A percentile compares a stretch with the other conserved stretches of the same genome.
These are phyloP conservation scores for Julus scanicus DNA, from an alignment of 2,888 invertebrate genomes.

Conservation along the genomic window DNA sequence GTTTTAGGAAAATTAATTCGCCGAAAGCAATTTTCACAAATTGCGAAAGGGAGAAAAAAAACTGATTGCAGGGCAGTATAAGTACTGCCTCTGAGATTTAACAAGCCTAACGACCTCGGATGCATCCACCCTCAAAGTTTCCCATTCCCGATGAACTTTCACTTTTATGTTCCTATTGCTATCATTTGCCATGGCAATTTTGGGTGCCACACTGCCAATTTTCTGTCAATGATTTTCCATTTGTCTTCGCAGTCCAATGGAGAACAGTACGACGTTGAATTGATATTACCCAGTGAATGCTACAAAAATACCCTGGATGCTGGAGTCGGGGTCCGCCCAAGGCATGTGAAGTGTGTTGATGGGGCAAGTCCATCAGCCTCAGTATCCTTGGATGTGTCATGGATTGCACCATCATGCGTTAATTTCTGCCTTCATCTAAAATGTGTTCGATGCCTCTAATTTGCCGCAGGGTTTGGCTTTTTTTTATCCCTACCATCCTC, in stretches of 20 bases:
- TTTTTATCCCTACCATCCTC: no score
- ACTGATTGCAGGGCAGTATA: not conserved
- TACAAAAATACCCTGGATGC: not conserved
- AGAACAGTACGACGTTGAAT: not conserved
- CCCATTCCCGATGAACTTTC: not conserved
- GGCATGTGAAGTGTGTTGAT: constrained; percentile 26
- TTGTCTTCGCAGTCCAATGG: not conserved
- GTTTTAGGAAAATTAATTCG: not conserved
- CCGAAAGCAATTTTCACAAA: not conserved
- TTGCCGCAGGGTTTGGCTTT: constrained; percentile 14
- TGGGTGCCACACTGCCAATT: constrained; percentile 20
- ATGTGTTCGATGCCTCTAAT: constrained; percentile 37
- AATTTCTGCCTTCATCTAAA: constrained; percentile 2
- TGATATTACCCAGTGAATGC: not conserved
- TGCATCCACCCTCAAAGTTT: constrained; percentile 30
- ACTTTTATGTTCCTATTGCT: constrained; percentile 38
- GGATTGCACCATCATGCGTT: constrained; percentile 7
- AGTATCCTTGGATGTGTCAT: not conserved
- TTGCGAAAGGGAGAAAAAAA: not conserved
- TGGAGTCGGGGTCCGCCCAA: constrained; percentile 24
- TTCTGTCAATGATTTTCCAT: constrained; percentile 44
- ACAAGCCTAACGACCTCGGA: constrained; percentile 41
- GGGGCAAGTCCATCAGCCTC: not conserved
- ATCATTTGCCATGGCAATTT: constrained; percentile 41
- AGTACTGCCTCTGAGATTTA: constrained; percentile 47